Evolutionary conservation across 2,888 invertebrate genomes (phyloP).

Genomic region (Galeopsomyia nigrocyanea): DNA sequence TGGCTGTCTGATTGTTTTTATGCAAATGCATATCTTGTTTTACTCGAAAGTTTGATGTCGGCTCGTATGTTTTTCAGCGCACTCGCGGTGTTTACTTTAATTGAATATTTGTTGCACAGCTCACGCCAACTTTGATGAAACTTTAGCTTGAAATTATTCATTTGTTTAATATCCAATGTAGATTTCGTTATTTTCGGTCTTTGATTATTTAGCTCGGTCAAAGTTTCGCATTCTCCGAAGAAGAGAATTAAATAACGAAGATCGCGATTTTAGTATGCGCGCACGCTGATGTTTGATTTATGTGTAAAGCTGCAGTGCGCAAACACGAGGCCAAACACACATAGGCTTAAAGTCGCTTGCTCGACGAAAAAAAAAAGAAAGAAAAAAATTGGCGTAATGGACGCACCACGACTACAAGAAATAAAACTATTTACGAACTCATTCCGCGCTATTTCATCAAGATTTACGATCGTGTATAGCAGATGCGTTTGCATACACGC

Average conservation of each 20-base stretch:
- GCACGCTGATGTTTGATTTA: constrained; percentile 31
- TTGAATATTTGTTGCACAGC: not conserved
- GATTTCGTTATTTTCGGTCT: too few relatives aligned
- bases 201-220: too few relatives aligned
- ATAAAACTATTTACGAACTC: constrained; percentile 49
- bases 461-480: constrained; percentile 53
- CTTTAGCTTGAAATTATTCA: constrained; percentile 27
- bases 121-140: constrained; percentile 30
- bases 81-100: not conserved
- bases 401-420: constrained; percentile 36
- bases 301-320: not conserved
- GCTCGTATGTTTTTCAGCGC: not conserved
- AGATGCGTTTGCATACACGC: constrained; percentile 54
- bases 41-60: not conserved
- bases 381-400: constrained; percentile 23
- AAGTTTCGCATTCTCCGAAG: too few relatives aligned
- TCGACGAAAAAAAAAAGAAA: not conserved
- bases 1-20: constrained; percentile 47
- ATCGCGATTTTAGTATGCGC: not conserved
- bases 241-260: not conserved
- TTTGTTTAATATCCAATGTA: too few relatives aligned
- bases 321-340: not conserved
- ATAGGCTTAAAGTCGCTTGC: not conserved
- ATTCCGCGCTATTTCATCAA: constrained; percentile 55
- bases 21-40: constrained; percentile 32